Percentiles rank a stretch among this genome's conserved stretches.
These are phyloP conservation scores for Rotaria macrura DNA, from an alignment of 2,888 invertebrate species.

Conservation along the genomic window DNA sequence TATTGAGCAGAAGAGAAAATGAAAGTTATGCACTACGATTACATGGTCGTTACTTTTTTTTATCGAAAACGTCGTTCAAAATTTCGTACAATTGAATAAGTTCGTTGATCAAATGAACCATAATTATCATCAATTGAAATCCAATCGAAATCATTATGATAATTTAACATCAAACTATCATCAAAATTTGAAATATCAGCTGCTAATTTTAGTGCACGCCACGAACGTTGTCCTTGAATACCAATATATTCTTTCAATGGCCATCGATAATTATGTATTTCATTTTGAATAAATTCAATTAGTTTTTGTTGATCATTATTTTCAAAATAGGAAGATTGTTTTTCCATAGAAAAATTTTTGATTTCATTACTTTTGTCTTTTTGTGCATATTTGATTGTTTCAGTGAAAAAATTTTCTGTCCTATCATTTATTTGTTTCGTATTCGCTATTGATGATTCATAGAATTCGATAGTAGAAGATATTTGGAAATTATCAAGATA, in stretches of 20 bases:
- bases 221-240: background rate
- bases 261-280: background rate
- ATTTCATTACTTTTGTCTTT: background rate
- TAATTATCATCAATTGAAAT: background rate
- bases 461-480: too few species aligned
- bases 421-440: background rate
- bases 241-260: background rate
- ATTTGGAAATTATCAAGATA: too few species aligned
- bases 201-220: background rate
- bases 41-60: background rate
- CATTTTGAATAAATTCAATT: background rate
- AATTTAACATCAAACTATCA: background rate
- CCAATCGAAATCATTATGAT: background rate
- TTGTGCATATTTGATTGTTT: background rate
- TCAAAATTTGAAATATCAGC: background rate
- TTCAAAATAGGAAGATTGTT: background rate
- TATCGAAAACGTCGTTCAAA: background rate
- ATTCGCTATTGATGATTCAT: too few species aligned
- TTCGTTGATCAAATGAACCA: background rate
- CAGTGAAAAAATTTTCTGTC: background rate
- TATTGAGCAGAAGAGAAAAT: too few species aligned
- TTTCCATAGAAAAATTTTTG: background rate
- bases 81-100: background rate
- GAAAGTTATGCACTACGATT: background rate
- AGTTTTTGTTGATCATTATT: background rate